Percentiles rank a stretch among this genome's conserved stretches.
Evolutionary conservation across 1,140 invertebrate species (phyloP).

Genomic region (Calliphora vicina): DNA sequence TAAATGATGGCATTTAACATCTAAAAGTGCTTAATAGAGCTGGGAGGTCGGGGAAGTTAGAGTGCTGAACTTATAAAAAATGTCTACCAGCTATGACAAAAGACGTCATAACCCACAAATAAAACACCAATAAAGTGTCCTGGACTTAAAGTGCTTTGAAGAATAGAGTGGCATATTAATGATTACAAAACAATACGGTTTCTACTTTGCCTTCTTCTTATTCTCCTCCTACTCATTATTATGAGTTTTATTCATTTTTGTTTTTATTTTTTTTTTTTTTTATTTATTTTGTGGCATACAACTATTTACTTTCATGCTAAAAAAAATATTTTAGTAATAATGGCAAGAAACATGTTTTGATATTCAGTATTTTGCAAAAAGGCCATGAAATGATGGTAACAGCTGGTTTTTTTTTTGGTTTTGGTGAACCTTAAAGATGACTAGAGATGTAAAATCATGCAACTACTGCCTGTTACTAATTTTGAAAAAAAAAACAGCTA

Average conservation of each 20-base stretch:
- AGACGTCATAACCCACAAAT: background rate
- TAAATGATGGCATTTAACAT: too few relatives aligned
- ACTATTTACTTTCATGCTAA: background rate
- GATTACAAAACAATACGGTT: background rate
- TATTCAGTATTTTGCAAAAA: too few relatives aligned
- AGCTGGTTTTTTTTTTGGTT: background rate
- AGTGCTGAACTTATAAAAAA: background rate
- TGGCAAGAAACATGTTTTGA: too few relatives aligned
- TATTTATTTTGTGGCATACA: background rate
- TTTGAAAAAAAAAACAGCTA: background rate
- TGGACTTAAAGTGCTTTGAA: background rate
- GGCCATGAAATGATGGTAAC: background rate
- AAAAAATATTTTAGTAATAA: background rate
- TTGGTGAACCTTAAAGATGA: too few relatives aligned
- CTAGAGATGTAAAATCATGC: background rate
- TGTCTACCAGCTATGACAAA: background rate
- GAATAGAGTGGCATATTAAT: conserved; percentile 1
- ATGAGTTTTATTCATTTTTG: background rate
- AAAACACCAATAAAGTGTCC: background rate
- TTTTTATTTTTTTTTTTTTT: background rate
- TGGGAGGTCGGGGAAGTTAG: too few relatives aligned
- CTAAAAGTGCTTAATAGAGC: too few relatives aligned
- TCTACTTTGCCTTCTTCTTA: background rate
- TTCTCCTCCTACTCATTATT: background rate
- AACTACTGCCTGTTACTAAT: background rate